Evolutionary conservation across 1,140 invertebrate species (phyloP), one percentile per base, ranked within the genome.

Genomic region (Rhopalosiphum padi): DNA sequence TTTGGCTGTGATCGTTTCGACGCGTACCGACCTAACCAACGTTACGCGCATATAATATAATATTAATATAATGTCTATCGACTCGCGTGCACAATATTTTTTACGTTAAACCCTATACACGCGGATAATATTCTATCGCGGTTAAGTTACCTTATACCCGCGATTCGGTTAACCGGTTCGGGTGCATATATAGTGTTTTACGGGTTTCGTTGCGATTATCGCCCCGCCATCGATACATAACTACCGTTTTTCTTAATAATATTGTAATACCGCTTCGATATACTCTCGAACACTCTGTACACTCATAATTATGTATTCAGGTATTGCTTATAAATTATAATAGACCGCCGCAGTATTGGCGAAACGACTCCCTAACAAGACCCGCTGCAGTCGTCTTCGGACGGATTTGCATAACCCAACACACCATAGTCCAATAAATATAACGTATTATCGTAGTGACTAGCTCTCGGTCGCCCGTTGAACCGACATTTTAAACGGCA

Each of bases 321-420:
- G 60, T 60, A 68, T n/a, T n/a, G n/a, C 30, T n/a, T 35, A 77
- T 77, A 77, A 77, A 77, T 77, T 77, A n/a, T n/a, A 77, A 77
- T 77, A n/a, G 60, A 35, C 60, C 60, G 30, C 15, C 60, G 15
- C 11, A 15, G 30, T 18, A 77, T 77, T 77, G 30, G 60, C 30
- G 15, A n/a, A 77, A 77, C 60, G 60, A 77, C 60, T 77, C 30
- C 30, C 30, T 77, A 68, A 77, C 60, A n/a, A 77, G 60, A 77
- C 60, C 30, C 18, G 30, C 60, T n/a, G 60, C 15, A 77, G 60
- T 68, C 11, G 60, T 77, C n/a, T 77, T 77, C n/a, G 4, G n/a
- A n/a, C 30, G 60, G 11, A 77, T 77, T 77, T 77, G 60, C 60
- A 77, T 77, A 77, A 77, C 3, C 60, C 15, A 68, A 68, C 15